Evolutionary conservation across 2,888 invertebrate genomes (phyloP).

Genomic region (Apodemia duryi): DNA sequence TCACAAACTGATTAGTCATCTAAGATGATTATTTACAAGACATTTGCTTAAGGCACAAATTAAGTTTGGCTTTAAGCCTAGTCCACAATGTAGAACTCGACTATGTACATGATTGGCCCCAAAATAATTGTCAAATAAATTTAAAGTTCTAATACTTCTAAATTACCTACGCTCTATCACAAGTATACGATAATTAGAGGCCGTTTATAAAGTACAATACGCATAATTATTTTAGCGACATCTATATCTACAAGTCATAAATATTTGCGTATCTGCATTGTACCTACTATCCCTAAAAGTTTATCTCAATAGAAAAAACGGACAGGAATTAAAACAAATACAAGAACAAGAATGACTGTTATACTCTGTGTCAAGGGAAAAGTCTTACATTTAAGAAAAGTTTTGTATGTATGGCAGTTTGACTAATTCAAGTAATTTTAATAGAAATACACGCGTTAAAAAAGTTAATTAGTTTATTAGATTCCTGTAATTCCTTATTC

Average conservation of each 20-base stretch:
- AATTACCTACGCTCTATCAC: conserved; percentile 7
- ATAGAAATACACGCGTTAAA: too few species aligned
- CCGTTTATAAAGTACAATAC: conserved; percentile 12
- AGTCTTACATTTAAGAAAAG: background rate
- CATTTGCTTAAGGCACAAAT: conserved; percentile 62
- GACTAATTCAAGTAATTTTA: background rate
- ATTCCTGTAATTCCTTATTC: too few species aligned
- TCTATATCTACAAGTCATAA: conserved; percentile 11
- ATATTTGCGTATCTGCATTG: background rate
- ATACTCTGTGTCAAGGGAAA: too few species aligned
- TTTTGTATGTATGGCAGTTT: background rate
- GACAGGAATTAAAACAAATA: background rate
- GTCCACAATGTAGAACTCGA: conserved; percentile 41
- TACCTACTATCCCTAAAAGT: background rate
- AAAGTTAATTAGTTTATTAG: too few species aligned
- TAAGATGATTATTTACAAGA: conserved; percentile 67
- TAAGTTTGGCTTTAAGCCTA: conserved; percentile 61
- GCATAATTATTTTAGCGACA: background rate
- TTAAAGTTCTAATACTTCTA: conserved; percentile 13
- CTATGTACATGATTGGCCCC: conserved; percentile 64
- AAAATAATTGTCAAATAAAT: conserved; percentile 44
- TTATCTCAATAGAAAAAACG: background rate
- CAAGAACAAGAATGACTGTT: background rate
- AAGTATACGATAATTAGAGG: conserved; percentile 23
- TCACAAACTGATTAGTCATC: conserved; percentile 63